A percentile compares a stretch with the other conserved stretches of the same genome.
These are phyloP conservation scores for Hypercompe scribonia DNA, from an alignment of 2,888 invertebrate species.

Conservation along the genomic window DNA sequence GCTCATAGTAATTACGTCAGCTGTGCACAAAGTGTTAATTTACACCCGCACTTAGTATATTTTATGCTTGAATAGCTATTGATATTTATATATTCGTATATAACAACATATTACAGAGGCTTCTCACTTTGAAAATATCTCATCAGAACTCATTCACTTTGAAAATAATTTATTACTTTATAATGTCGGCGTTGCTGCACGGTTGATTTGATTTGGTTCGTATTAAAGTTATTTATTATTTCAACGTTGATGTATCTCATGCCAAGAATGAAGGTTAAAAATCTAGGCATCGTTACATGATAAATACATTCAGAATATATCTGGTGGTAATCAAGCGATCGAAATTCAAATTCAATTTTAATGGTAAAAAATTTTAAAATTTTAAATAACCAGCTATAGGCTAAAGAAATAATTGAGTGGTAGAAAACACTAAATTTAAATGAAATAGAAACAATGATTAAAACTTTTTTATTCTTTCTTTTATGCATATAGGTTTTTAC, in stretches of 20 bases:
- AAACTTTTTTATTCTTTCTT: no score
- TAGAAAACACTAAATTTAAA: no score
- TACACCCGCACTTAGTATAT: slow-evolving; percentile 39
- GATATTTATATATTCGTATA: slow-evolving; percentile 30
- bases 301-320: background rate
- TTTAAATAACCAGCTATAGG: no score
- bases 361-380: no score
- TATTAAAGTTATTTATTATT: background rate
- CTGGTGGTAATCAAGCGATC: no score
- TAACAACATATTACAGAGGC: background rate
- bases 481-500: no score
- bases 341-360: no score
- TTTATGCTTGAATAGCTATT: slow-evolving; percentile 48
- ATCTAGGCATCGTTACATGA: background rate
- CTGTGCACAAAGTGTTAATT: slow-evolving; percentile 49
- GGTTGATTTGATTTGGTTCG: background rate
- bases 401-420: no score
- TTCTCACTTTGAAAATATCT: slow-evolving; percentile 6
- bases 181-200: background rate
- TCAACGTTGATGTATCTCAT: no score
- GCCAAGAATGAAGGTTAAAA: background rate
- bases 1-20: slow-evolving; percentile 44
- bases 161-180: slow-evolving; percentile 4
- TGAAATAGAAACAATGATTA: no score
- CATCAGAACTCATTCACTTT: background rate